These are phyloP conservation scores for Palythoa grandis DNA, from an alignment of 92 coral and sea anemone genomes.

Conservation along the genomic window DNA sequence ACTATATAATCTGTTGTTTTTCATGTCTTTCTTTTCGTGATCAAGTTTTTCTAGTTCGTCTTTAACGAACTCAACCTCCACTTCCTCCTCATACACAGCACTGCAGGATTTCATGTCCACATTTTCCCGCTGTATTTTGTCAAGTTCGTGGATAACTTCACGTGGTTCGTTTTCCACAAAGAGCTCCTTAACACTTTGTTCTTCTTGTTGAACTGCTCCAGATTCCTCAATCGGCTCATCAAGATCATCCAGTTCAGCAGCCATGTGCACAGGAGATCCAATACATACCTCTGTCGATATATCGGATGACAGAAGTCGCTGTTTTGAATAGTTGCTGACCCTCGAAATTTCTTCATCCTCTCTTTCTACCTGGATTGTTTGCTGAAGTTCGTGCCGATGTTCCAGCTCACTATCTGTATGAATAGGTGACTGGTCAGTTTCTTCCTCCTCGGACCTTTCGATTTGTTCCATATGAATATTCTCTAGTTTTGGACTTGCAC, in stretches of 20 bases:
- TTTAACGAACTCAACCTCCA: slow-evolving; percentile 23
- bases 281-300: slow-evolving; percentile 36
- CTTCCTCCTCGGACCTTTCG: neutral
- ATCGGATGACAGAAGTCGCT: slow-evolving; percentile 29
- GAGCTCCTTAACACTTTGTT: slow-evolving; percentile 35
- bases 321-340: neutral
- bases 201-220: slow-evolving; percentile 52
- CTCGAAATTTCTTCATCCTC: slow-evolving; percentile 32
- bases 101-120: neutral
- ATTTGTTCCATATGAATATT: slow-evolving; percentile 1
- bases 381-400: slow-evolving; percentile 32
- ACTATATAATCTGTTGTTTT: slow-evolving; percentile 30
- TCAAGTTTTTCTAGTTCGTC: neutral
- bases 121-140: neutral
- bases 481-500: neutral
- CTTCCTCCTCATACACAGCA: slow-evolving; percentile 39
- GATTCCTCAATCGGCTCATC: slow-evolving; percentile 47
- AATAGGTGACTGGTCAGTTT: neutral
- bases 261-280: slow-evolving; percentile 48
- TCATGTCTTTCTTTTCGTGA: slow-evolving; percentile 34
- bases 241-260: slow-evolving; percentile 49
- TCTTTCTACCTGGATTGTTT: slow-evolving; percentile 9
- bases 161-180: neutral
- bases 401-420: slow-evolving; percentile 25
- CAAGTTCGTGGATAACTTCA: neutral